Base-by-base conservation (phyloP, 2,888 invertebrate genomes). In the Bellardia pandia region DNA sequence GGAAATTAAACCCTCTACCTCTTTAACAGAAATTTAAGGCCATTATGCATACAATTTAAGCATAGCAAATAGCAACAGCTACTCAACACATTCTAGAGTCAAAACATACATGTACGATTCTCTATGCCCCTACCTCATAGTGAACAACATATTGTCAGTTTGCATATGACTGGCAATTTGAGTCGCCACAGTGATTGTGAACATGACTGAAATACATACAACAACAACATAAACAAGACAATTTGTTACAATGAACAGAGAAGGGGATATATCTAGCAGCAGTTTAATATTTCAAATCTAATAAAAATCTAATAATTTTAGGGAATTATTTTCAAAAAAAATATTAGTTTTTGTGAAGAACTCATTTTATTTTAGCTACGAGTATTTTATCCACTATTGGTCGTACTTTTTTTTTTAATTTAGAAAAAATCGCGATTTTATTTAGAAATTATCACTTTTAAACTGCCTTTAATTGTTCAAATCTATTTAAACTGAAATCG, bases 1-100 rank as follows among this genome's bases (percentile, higher is more conserved):
- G 66, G 78, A 84, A 76, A 69, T 82, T 69, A 76, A 82, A 69
- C 51, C 68, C 56, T 42, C 68, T 76, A 42, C 48, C 40, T n/a
- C n/a, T 48, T 30, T 51, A 16, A 58, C 40, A 60, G 40, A 75
- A 75, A 81, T 81, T 75, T 75, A 68, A 82, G 75, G 42, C 68
- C 30, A 60, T 75, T 75, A 66, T 62, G 37, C 37, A 30, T 3
- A 66, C 66, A 16, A 30, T 56, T 8, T 42, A 9, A 51, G 4
- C 14, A 51, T 4, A 14, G 11, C 51, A 51, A 51, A 53, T 4
- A 42, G 16, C 9, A 42, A 0, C 42, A 42, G 42, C 42, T 30
- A 62, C n/a, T 33, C 60, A 60, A 66, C 40, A 66, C 14, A 30
- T 45, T 62, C 13, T 40, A 37, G 16, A 51, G 13, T 45, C 13